phyloP scores from a whole-genome alignment of 2,888 invertebrate genomes.

The Cynaeus angustus region DNA sequence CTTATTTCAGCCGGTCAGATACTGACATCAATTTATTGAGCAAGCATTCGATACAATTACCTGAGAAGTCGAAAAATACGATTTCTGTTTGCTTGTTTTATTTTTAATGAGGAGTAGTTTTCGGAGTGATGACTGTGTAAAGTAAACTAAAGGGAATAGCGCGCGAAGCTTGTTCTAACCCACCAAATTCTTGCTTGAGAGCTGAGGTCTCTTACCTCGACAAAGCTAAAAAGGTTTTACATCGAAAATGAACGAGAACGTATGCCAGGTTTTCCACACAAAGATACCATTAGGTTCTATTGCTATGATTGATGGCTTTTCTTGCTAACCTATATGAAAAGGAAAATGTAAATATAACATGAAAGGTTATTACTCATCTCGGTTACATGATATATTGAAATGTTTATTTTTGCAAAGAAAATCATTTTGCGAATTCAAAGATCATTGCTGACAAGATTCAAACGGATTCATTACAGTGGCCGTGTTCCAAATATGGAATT shows the following conservation, averaged over 20 bases:
- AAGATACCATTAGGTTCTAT: constrained; percentile 47
- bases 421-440: constrained; percentile 26
- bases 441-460: too few relatives aligned
- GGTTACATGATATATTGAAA: constrained; percentile 34
- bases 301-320: constrained; percentile 45
- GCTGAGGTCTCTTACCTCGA: constrained; percentile 21
- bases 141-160: background rate
- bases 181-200: background rate
- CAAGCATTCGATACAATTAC: constrained; percentile 25
- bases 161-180: background rate
- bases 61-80: constrained; percentile 25
- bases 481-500: background rate
- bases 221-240: constrained; percentile 19
- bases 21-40: constrained; percentile 26
- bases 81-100: constrained; percentile 27
- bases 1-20: constrained; percentile 30
- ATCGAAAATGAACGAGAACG: constrained; percentile 30
- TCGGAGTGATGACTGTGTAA: constrained; percentile 1
- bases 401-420: constrained; percentile 31
- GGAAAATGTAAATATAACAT: constrained; percentile 48
- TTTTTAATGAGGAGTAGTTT: constrained; percentile 6
- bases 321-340: constrained; percentile 23
- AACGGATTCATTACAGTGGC: background rate
- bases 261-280: constrained; percentile 28
- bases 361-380: constrained; percentile 40